Conservation (phyloP, 2,797 vertebrate species). For the Malurus splendens region DNA sequence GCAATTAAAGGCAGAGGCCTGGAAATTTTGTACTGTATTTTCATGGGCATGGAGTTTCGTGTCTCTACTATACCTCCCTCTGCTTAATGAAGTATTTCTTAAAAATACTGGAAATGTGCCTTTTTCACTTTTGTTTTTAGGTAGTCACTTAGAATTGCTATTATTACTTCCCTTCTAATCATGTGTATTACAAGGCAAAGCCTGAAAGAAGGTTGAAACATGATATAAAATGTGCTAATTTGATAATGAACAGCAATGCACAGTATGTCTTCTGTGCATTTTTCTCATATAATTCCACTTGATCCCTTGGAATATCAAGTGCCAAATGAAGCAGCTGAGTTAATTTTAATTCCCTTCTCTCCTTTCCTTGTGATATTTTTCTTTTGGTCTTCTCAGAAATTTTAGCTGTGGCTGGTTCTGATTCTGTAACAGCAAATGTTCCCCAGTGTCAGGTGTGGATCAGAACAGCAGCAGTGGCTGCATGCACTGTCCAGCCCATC, state of each 20-base stretch:
- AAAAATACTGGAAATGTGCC: neutral
- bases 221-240: conserved; percentile 16
- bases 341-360: neutral
- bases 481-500: neutral
- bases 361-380: neutral
- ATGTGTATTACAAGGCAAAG: neutral
- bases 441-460: neutral
- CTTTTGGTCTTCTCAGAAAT: neutral
- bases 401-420: neutral
- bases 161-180: conserved; percentile 23
- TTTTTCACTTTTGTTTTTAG: neutral
- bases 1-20: neutral
- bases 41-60: neutral
- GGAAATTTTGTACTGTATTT: neutral
- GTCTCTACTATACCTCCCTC: neutral
- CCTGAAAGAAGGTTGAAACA: conserved; percentile 9
- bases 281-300: conserved; percentile 21
- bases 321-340: neutral
- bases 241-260: neutral
- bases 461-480: neutral
- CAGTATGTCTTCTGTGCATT: neutral
- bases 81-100: neutral
- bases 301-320: neutral
- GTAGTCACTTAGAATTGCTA: neutral
- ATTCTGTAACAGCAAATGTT: neutral